Base-by-base conservation (phyloP, 2,888 invertebrate genomes). In the Myopa testacea region DNA sequence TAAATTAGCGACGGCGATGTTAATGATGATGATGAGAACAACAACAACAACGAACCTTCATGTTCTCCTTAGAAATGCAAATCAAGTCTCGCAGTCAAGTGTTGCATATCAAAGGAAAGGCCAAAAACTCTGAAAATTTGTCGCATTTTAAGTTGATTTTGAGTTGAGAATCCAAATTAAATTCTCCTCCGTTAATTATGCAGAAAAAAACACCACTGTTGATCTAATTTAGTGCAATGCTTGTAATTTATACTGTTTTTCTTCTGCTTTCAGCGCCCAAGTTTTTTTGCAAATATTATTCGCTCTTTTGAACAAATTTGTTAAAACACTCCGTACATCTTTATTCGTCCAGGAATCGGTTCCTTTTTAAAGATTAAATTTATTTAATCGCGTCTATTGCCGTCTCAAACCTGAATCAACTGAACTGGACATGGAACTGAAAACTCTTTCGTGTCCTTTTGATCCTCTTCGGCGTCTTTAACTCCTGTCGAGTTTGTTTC, bases 1-100 rank as follows among this genome's bases (percentile, higher is more conserved):
- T 74, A 65, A 74, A 65, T 74, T 74, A 74, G 50, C 1, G 52
- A 55, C 26, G 52, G n/a, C 52, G 55, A 67, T 52, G 67, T 63
- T 74, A 74, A 34, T 1, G 52, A 55, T 19, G 52, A 40, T 45
- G 37, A 67, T 52, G 67, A 65, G 5, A 4, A 38, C 38, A 65
- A n/a, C 37, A 65, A 16, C 2, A 65, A 14, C 26, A 26, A 26
- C 26, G 26, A 26, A 26, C 2, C 26, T 69, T 58, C 58, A 52
- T 40, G 40, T 40, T 26, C 38, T n/a, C 19, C 37, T 37, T 14
- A 50, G 60, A 73, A 73, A 74, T 74, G 74, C 74, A 78, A 78
- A 78, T 74, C 69, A 78, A 60, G 77, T 73, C 38, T 58, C 52
- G 74, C 63, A 52, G 69, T 12, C 78, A 78, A 78, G 74, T 78